Evolutionary conservation across 2,888 invertebrate genomes (phyloP).

Genomic region (Pasiphila rectangulata): DNA sequence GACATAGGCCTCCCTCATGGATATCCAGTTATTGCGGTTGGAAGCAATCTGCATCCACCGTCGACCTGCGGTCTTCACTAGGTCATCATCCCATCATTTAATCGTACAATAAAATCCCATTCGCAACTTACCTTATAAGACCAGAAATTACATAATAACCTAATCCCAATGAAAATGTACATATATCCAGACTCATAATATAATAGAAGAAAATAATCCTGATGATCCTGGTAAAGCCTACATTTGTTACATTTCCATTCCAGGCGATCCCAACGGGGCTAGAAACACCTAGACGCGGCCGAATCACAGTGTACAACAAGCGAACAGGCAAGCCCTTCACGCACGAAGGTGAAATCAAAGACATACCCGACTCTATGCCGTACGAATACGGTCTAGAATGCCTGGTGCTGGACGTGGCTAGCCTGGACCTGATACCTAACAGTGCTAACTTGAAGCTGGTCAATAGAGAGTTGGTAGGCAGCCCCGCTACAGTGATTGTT

Average conservation of each 20-base stretch:
- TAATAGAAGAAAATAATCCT: too few relatives aligned
- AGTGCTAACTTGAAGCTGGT: conserved; percentile 53
- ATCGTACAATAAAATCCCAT: too few relatives aligned
- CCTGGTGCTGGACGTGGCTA: conserved; percentile 48
- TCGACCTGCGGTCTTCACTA: too few relatives aligned
- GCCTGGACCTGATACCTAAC: conserved; percentile 53
- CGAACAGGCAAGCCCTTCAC: conserved; percentile 55
- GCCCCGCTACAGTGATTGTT: conserved; percentile 47
- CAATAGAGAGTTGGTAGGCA: conserved; percentile 49
- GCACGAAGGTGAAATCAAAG: conserved; percentile 51
- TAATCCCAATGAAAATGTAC: too few relatives aligned
- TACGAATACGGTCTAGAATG: conserved; percentile 40
- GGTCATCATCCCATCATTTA: too few relatives aligned
- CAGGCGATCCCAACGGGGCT: conserved; percentile 50
- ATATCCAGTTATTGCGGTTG: too few relatives aligned
- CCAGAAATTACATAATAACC: too few relatives aligned
- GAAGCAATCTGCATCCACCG: too few relatives aligned
- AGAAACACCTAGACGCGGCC: conserved; percentile 36
- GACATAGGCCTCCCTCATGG: too few relatives aligned
- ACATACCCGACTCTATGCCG: conserved; percentile 42
- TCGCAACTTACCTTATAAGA: too few relatives aligned
- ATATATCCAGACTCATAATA: too few relatives aligned
- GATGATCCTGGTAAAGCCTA: too few relatives aligned
- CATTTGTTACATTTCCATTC: conserved; percentile 24
- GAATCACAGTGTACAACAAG: conserved; percentile 62